phyloP scores from a whole-genome alignment of 2,888 invertebrate species.

The Cheilosia variabilis region DNA sequence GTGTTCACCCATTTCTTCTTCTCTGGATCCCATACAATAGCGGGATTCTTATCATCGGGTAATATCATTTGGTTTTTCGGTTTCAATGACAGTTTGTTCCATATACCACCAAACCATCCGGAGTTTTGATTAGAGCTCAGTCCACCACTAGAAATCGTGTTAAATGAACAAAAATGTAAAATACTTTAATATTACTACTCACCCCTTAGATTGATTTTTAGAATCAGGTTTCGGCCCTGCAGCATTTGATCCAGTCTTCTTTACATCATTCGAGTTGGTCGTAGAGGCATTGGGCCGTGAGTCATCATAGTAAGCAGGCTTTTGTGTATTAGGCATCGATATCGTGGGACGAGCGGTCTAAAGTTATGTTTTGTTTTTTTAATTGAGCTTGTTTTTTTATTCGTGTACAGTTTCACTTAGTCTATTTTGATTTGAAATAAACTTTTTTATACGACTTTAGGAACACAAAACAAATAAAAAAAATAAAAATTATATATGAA shows the following conservation, averaged over 20 bases:
- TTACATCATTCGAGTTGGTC: constrained; percentile 37
- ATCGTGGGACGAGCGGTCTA: constrained; percentile 84
- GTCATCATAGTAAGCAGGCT: constrained; percentile 78
- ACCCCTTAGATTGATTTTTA: constrained; percentile 73
- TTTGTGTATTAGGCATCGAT: constrained; percentile 85
- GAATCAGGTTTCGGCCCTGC: constrained; percentile 48
- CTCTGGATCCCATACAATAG: constrained; percentile 96
- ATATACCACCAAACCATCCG: constrained; percentile 95
- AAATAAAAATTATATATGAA: background rate
- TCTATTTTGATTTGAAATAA: constrained; percentile 16
- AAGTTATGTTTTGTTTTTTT: constrained; percentile 55
- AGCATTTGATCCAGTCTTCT: constrained; percentile 52
- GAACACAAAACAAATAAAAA: constrained; percentile 6
- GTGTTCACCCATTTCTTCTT: constrained; percentile 94
- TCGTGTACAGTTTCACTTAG: constrained; percentile 18
- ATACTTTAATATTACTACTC: constrained; percentile 1
- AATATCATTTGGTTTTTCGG: constrained; percentile 97
- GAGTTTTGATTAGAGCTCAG: constrained; percentile 80
- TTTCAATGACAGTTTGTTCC: constrained; percentile 91
- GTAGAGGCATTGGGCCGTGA: constrained; percentile 70
- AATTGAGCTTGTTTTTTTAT: constrained; percentile 49
- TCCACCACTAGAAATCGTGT: constrained; percentile 68
- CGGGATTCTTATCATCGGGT: constrained; percentile 96
- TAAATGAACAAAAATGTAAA: background rate
- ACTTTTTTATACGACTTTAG: background rate